Conservation (phyloP, 2,113 vertebrate species). For the Oreamnos americanus region DNA sequence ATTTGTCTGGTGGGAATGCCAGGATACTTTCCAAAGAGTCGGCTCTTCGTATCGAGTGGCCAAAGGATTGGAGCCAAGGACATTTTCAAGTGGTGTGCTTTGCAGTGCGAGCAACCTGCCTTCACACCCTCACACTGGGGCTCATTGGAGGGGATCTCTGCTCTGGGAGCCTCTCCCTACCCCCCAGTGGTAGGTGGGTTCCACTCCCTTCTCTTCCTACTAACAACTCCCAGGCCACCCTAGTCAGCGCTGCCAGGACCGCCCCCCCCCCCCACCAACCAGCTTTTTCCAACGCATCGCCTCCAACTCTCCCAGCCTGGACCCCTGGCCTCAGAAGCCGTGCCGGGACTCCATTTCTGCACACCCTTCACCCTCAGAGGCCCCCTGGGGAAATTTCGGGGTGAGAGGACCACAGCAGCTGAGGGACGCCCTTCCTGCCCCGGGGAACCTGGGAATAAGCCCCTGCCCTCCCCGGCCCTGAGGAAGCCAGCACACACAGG, state of each 20-base stretch:
- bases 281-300: no score
- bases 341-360: neutral
- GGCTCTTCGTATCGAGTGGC: neutral
- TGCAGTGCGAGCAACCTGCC: neutral
- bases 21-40: neutral
- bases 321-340: neutral
- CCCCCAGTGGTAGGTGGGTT: neutral
- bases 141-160: neutral
- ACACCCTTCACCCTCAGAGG: neutral
- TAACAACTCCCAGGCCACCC: neutral
- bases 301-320: neutral
- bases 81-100: rapidly evolving
- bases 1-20: no score
- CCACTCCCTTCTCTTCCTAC: neutral
- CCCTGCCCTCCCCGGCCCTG: neutral
- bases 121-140: neutral
- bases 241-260: neutral
- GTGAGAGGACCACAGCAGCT: neutral
- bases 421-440: rapidly evolving
- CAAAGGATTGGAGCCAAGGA: neutral
- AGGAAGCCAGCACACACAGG: neutral
- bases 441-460: neutral
- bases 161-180: no score
- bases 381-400: rapidly evolving
- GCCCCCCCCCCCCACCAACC: neutral